Conservation (phyloP, 2,113 vertebrate genomes). For the Accipiter virgatus region DNA sequence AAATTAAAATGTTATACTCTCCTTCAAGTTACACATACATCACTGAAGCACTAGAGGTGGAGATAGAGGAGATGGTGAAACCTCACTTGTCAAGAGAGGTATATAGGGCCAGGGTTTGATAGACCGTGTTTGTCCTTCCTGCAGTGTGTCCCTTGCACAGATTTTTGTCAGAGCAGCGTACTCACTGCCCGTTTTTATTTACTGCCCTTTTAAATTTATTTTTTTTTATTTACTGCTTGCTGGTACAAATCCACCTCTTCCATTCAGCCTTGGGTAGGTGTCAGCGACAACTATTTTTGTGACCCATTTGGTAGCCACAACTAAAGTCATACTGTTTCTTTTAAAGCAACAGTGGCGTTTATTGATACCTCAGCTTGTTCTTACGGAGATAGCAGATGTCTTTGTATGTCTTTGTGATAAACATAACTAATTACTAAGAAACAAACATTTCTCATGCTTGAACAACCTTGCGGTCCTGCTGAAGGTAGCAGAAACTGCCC, state of each 20-base stretch:
- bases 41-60: background rate
- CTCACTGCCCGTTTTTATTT: background rate
- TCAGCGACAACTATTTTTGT: background rate
- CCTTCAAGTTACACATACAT: background rate
- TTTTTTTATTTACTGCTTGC: background rate
- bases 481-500: background rate
- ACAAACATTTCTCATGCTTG: background rate
- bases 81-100: background rate
- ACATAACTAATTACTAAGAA: background rate
- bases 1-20: background rate
- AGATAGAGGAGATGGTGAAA: background rate
- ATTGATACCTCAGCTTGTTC: background rate
- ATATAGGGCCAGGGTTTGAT: background rate
- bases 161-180: background rate
- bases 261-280: background rate
- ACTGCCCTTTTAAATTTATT: too few species aligned
- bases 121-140: background rate
- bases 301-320: rapidly evolving
- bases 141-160: background rate
- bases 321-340: background rate
- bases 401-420: background rate
- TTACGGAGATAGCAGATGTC: background rate
- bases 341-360: background rate
- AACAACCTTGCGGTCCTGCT: background rate
- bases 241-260: background rate